Base-by-base conservation (phyloP, 2,888 invertebrate species). In the Sminthurides aquaticus region DNA sequence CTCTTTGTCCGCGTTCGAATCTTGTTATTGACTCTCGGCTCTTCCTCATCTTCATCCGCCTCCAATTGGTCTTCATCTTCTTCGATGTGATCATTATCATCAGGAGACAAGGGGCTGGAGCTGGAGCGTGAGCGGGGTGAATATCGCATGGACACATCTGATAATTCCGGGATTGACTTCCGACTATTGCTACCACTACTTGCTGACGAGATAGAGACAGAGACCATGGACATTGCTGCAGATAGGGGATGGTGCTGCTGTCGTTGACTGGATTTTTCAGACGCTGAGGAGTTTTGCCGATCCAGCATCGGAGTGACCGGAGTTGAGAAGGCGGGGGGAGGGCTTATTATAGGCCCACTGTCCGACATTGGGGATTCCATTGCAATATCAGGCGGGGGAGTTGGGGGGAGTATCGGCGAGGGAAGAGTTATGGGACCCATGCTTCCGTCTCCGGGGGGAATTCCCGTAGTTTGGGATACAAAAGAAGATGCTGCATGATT, bases 271-370 rank as follows among this genome's bases (percentile, higher is more conserved):
- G 73, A 67, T 56, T 69, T 71, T 27, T 73, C 73, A 0, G 71
- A 71, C 0, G 71, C 69, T 1, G 71, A 70, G 3, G 73, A 73
- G 27, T 71, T 71, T 29, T 73, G 73, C 49, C 73, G 62, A 58
- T 74, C 72, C 11, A 74, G 62, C 72, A 72, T 71, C 8, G 74
- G 74, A 20, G 74, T 72, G 56, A 71, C 72, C n/a, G 72, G 74
- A 56, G 74, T 71, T 2, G 73, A 73, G 52, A 74, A 74, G 43
- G 74, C 74, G 1, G 74, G 74, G 2, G 74, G 74, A 24, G 74
- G 74, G 62, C 69, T 70, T 20, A 71, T 74, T 49, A 67, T 74
- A 65, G 67, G 71, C 28, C 71, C 71, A 26, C 66, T 67, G 57
- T 72, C 73, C 8, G 71, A 70, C 72, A 72, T 73, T 1, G 74